Evolutionary conservation across 2,888 invertebrate species (phyloP).

Genomic region (Pseudococcus viburni): DNA sequence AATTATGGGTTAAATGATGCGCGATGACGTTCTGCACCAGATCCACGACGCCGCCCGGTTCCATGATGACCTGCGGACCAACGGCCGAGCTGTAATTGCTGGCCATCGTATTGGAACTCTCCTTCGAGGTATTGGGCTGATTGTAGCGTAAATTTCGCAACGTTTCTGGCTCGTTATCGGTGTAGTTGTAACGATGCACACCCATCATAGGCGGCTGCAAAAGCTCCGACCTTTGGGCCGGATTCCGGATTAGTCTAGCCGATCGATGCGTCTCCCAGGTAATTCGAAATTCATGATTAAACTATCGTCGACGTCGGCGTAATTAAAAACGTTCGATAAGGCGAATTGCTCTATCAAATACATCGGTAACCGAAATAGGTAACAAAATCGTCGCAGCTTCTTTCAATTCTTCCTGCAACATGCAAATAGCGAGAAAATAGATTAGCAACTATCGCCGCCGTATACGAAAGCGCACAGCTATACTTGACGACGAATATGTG

Average conservation of each 20-base stretch:
- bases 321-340: not conserved
- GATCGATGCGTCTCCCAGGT: not conserved
- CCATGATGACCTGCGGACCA: conserved; percentile 67
- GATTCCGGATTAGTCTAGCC: not conserved
- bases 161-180: conserved; percentile 36
- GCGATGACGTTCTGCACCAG: conserved; percentile 65
- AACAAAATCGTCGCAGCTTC: not conserved
- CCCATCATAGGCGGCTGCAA: not conserved
- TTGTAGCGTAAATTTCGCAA: conserved; percentile 45
- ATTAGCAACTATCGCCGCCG: not conserved
- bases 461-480: too few relatives aligned
- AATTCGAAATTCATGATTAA: conserved; percentile 22
- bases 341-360: not conserved
- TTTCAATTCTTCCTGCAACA: not conserved
- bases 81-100: conserved; percentile 28
- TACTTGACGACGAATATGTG: too few relatives aligned
- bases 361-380: not conserved
- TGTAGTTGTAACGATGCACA: conserved; percentile 27
- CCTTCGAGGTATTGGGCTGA: not conserved
- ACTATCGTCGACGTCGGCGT: not conserved
- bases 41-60: conserved; percentile 68
- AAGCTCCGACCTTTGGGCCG: not conserved
- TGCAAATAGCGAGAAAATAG: not conserved
- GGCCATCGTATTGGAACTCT: not conserved
- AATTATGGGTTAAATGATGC: conserved; percentile 65